A percentile compares a stretch with the other conserved stretches of the same genome.
These are phyloP conservation scores for Ciconia stormi DNA, from an alignment of 2,113 vertebrate species.

Conservation along the genomic window DNA sequence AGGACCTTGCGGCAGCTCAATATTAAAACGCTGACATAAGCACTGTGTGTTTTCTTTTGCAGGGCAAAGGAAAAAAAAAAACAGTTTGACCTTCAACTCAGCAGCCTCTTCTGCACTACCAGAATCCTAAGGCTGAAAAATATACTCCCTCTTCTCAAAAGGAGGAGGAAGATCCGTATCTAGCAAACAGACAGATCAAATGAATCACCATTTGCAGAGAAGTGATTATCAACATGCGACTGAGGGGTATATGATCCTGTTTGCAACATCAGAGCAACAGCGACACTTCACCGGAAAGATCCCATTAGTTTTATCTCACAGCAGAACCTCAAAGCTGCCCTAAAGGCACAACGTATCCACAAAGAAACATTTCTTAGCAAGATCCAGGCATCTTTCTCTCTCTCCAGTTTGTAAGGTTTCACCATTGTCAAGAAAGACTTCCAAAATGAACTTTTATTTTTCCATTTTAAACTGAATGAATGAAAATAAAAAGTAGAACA, in stretches of 20 bases:
- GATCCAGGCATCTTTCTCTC: background rate
- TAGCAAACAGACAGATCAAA: background rate
- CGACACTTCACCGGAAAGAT: background rate
- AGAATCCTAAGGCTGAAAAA: background rate
- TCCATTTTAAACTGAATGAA: background rate
- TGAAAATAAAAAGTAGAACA: background rate
- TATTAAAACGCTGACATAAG: background rate
- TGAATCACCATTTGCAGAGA: background rate
- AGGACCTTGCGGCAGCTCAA: background rate
- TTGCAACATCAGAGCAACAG: background rate
- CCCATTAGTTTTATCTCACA: background rate
- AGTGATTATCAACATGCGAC: background rate
- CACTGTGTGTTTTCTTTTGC: background rate
- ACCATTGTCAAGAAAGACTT: background rate
- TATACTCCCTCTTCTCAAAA: background rate
- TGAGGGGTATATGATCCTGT: background rate
- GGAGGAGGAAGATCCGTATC: background rate
- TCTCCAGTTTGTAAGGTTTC: background rate
- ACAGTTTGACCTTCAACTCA: background rate
- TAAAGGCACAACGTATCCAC: background rate
- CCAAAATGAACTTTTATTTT: background rate
- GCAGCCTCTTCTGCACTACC: background rate
- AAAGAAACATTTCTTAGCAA: background rate
- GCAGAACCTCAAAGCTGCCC: constrained; percentile 26
- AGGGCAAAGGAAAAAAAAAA: background rate